phyloP scores from a whole-genome alignment of 2,888 invertebrate species.

The Lamellibrachia columna region DNA sequence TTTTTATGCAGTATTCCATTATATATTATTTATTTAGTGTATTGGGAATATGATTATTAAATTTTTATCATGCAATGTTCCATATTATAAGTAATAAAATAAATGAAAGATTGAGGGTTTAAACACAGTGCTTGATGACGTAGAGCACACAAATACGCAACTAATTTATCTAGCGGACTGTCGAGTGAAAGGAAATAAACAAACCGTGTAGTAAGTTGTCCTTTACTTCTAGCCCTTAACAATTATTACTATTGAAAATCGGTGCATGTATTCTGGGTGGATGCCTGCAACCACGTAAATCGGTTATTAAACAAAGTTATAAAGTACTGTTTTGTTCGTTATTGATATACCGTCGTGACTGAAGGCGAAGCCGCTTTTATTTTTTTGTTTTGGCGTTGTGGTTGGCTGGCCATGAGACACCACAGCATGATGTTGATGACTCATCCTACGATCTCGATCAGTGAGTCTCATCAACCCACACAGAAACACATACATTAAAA shows the following conservation, averaged over 20 bases:
- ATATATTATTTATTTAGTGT: not conserved
- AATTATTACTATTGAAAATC: not conserved
- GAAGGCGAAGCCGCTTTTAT: not conserved
- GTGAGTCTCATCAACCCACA: not conserved
- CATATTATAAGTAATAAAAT: not conserved
- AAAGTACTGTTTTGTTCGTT: not conserved
- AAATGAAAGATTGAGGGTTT: not conserved
- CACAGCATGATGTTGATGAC: not conserved
- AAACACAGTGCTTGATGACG: conserved; percentile 16
- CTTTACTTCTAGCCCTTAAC: not conserved
- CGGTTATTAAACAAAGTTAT: not conserved
- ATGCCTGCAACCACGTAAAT: not conserved
- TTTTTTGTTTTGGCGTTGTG: too few species aligned
- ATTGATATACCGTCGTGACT: not conserved
- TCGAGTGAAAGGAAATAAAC: not conserved
- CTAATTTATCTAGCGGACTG: not conserved
- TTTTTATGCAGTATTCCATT: not conserved
- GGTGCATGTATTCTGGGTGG: not conserved
- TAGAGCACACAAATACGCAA: conserved; percentile 12
- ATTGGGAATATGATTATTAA: not conserved
- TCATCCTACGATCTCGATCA: not conserved
- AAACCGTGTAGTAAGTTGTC: not conserved
- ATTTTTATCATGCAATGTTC: not conserved
- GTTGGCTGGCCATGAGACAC: not conserved
- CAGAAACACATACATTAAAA: not conserved